Conservation (phyloP, 2,797 vertebrate genomes). For the Acanthiza pusilla region DNA sequence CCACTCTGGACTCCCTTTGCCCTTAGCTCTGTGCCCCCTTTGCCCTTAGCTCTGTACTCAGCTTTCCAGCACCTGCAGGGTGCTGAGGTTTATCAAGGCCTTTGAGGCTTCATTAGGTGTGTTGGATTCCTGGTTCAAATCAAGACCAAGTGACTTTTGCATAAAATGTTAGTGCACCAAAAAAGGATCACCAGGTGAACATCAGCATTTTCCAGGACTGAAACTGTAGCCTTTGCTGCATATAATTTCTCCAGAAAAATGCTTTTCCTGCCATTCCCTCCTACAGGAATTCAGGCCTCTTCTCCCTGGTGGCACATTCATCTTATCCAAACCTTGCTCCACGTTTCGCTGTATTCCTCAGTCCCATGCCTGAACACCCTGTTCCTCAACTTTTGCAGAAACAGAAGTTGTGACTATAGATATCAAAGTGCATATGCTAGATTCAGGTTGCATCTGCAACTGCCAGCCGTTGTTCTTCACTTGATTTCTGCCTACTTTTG, state of each 20-base stretch:
- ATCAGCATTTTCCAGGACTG: not conserved
- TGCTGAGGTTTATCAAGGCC: not conserved
- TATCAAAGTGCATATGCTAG: not conserved
- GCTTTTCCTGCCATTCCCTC: not conserved
- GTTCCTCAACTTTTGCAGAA: not conserved
- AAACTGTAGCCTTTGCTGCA: not conserved
- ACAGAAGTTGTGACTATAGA: not conserved
- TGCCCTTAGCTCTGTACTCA: not conserved
- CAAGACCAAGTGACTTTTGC: not conserved
- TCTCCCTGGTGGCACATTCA: fast-evolving
- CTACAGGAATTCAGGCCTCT: not conserved
- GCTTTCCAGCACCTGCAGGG: not conserved
- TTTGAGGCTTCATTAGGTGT: not conserved
- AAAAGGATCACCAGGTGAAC: not conserved
- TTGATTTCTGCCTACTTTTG: not conserved
- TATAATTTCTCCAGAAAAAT: not conserved
- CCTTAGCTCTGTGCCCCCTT: not conserved
- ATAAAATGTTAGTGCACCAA: not conserved
- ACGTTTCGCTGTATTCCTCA: not conserved
- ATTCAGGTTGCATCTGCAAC: not conserved
- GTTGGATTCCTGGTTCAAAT: not conserved
- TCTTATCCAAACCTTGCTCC: not conserved
- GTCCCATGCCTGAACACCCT: not conserved
- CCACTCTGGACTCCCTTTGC: not conserved
- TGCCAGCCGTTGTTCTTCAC: not conserved